Percentiles rank a stretch among this genome's conserved stretches.
phyloP scores from a whole-genome alignment of 2,888 invertebrate genomes.

The Heliconius charithonia region DNA sequence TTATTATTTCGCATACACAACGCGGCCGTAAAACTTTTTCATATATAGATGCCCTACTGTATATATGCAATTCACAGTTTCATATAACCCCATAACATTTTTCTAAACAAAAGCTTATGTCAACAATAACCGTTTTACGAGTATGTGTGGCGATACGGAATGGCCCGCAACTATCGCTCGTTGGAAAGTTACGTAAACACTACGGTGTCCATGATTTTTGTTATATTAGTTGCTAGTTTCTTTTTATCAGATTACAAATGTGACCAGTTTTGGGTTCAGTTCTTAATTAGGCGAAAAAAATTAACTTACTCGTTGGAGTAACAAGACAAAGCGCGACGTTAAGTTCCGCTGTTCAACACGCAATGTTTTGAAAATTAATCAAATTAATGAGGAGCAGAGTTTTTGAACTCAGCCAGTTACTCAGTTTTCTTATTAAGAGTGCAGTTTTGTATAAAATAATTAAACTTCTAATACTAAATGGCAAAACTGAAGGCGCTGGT shows the following conservation, averaged over 20 bases:
- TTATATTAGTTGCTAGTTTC: background rate
- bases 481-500: too few relatives aligned
- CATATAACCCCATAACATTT: conserved; percentile 21
- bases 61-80: conserved; percentile 15
- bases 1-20: conserved; percentile 2
- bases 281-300: too few relatives aligned
- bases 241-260: background rate
- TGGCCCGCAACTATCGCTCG: conserved; percentile 30
- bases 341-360: too few relatives aligned
- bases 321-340: too few relatives aligned
- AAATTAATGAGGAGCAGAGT: too few relatives aligned
- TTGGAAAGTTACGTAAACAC: conserved; percentile 15
- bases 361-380: too few relatives aligned
- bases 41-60: background rate
- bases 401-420: too few relatives aligned
- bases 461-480: too few relatives aligned
- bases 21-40: conserved; percentile 8
- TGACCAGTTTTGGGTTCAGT: too few relatives aligned
- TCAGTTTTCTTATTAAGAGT: too few relatives aligned
- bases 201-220: background rate
- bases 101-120: conserved; percentile 30
- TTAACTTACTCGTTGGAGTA: too few relatives aligned
- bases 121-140: conserved; percentile 32
- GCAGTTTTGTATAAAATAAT: too few relatives aligned
- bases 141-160: conserved; percentile 31